phyloP scores from a whole-genome alignment of 2,113 vertebrate species.

The Arenaria interpres region DNA sequence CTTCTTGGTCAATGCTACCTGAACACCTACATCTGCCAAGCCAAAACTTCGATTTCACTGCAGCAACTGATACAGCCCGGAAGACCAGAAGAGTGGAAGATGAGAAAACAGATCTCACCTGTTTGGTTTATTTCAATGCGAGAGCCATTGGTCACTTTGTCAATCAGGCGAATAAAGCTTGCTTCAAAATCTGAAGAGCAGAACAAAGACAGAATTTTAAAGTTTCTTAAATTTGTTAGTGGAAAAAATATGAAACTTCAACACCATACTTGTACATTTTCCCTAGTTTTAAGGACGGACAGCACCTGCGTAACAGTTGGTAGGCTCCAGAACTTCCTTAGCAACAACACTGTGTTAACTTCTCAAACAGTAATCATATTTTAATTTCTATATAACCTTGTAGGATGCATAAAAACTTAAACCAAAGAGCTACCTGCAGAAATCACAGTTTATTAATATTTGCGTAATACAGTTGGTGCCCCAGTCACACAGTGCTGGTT shows the following conservation, averaged over 20 bases:
- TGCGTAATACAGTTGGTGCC: not conserved
- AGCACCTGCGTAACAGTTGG: rapidly evolving
- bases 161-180: slow-evolving; percentile 93
- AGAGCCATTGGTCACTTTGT: slow-evolving; percentile 96
- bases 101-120: slow-evolving; percentile 74
- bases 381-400: not conserved
- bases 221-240: not conserved
- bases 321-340: not conserved
- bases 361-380: not conserved
- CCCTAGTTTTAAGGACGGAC: not conserved
- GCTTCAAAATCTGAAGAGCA: slow-evolving; percentile 90
- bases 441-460: not conserved
- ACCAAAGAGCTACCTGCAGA: not conserved
- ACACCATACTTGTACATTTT: not conserved
- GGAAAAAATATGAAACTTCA: not conserved
- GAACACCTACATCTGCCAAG: not conserved
- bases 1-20: not conserved
- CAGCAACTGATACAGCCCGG: not conserved
- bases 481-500: not conserved
- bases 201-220: not conserved
- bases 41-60: not conserved
- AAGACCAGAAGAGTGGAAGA: not conserved
- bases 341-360: not conserved
- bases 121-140: slow-evolving; percentile 97
- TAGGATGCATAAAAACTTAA: not conserved